A percentile compares a stretch with the other conserved stretches of the same genome.
These are phyloP conservation scores for Stegastes partitus DNA, from an alignment of 2,113 vertebrate genomes.

Conservation along the genomic window DNA sequence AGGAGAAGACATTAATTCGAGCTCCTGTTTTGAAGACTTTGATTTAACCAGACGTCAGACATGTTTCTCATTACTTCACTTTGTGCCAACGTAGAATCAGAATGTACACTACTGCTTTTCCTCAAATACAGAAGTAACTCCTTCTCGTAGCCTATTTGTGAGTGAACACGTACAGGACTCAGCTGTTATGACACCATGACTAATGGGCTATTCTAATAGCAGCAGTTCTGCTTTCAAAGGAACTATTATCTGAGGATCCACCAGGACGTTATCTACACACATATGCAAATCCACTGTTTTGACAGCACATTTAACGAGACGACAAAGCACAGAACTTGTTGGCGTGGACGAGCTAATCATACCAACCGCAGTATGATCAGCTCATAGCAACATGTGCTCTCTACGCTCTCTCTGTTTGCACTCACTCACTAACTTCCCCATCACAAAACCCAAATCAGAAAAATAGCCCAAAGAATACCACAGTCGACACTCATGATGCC, in stretches of 20 bases:
- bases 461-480: not conserved
- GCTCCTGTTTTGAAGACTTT: not conserved
- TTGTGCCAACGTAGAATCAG: not conserved
- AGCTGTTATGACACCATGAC: not conserved
- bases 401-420: not conserved
- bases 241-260: not conserved
- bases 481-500: not conserved
- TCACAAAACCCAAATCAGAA: not conserved
- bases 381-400: constrained; percentile 1
- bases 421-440: no score
- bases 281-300: not conserved
- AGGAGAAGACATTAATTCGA: not conserved
- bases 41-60: no score
- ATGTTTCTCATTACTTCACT: not conserved
- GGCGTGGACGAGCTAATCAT: not conserved
- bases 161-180: not conserved
- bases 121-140: no score
- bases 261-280: not conserved
- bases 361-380: constrained; percentile 2
- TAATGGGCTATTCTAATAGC: no score
- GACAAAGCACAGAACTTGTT: not conserved
- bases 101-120: not conserved
- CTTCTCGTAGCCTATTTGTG: no score
- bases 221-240: not conserved
- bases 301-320: not conserved